phyloP scores from a whole-genome alignment of 2,797 vertebrate species.

The Enteromius radiatus region DNA sequence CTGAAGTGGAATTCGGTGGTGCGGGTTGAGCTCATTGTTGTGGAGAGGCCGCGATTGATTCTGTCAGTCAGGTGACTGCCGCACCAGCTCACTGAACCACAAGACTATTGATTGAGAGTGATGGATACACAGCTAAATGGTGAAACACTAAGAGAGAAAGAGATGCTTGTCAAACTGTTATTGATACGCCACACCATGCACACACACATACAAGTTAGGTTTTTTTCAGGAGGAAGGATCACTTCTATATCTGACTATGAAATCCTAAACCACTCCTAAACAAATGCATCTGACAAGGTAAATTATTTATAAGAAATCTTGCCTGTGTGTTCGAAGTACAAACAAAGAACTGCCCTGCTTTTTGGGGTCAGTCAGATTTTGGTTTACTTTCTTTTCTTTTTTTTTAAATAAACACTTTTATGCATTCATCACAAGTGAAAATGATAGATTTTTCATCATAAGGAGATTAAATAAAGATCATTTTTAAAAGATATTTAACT shows the following conservation, averaged over 20 bases:
- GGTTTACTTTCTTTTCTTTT: neutral
- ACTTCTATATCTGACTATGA: neutral
- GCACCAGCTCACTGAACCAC: constrained; percentile 64
- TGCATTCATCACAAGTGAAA: neutral
- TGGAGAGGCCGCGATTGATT: constrained; percentile 64
- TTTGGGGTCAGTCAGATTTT: neutral
- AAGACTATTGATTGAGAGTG: constrained; percentile 51
- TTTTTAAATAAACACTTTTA: neutral
- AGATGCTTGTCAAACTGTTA: constrained; percentile 50
- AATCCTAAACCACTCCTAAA: neutral
- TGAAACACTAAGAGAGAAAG: constrained; percentile 34
- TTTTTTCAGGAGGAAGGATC: constrained; percentile 11
- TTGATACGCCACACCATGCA: neutral
- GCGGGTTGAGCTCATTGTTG: constrained; percentile 64
- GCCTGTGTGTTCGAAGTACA: neutral
- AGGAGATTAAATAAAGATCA: too few relatives aligned
- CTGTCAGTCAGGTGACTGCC: constrained; percentile 73
- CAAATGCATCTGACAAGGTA: neutral
- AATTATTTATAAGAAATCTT: neutral
- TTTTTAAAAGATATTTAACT: too few relatives aligned
- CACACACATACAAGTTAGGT: neutral
- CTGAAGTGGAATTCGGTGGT: constrained; percentile 54
- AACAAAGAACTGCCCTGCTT: constrained; percentile 11
- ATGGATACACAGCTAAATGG: constrained; percentile 47
- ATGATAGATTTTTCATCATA: too few relatives aligned